These are phyloP conservation scores for Spicauda simplicius DNA, from an alignment of 2,888 invertebrate species.

Conservation along the genomic window DNA sequence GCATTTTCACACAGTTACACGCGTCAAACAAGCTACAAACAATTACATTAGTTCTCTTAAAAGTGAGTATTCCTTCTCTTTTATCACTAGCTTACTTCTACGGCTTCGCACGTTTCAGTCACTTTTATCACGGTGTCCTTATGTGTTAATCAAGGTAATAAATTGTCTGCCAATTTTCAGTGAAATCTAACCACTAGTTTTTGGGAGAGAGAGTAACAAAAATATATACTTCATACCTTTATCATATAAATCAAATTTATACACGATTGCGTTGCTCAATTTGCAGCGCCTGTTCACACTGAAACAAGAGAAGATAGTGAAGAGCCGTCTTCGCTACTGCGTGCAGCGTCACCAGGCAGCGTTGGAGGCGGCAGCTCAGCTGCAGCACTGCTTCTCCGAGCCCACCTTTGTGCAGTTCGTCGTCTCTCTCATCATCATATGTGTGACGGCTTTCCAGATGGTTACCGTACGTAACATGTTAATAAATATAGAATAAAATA, in stretches of 20 bases:
- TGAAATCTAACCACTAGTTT: no score
- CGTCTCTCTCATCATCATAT: slow-evolving; percentile 80
- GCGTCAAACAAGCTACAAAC: no score
- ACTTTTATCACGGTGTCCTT: no score
- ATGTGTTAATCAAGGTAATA: no score
- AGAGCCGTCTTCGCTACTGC: slow-evolving; percentile 54
- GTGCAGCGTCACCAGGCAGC: slow-evolving; percentile 63
- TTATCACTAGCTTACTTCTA: no score
- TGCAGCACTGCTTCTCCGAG: slow-evolving; percentile 73
- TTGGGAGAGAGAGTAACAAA: no score
- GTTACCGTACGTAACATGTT: slow-evolving; percentile 62
- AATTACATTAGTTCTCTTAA: no score
- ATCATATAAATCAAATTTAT: not conserved
- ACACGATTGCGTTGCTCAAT: not conserved
- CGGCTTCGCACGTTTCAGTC: no score
- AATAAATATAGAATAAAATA: not conserved
- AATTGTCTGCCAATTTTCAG: no score
- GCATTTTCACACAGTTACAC: no score
- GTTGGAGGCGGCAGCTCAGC: slow-evolving; percentile 53
- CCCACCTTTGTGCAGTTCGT: slow-evolving; percentile 79
- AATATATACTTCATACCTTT: no score
- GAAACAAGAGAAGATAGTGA: slow-evolving; percentile 52
- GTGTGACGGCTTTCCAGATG: slow-evolving; percentile 82
- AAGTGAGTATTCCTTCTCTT: no score
- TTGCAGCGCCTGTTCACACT: slow-evolving; percentile 45